Evolutionary conservation across 1,140 invertebrate genomes (phyloP).

Genomic region (Drosophila lacteicornis): DNA sequence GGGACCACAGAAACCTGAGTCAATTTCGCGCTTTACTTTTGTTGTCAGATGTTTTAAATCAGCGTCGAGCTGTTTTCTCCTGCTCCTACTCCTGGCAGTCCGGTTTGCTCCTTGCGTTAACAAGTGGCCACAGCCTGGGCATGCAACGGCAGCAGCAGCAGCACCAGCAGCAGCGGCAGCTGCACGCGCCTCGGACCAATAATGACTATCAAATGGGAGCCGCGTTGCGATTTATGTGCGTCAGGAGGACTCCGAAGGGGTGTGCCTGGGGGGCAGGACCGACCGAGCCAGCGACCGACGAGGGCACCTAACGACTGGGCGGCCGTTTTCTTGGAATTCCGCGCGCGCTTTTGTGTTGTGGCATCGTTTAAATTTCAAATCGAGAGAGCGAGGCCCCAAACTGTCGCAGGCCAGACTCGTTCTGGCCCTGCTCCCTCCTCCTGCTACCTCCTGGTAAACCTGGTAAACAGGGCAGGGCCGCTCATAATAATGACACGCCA

Average conservation of each 20-base stretch:
- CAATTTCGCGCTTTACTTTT: constrained; percentile 83
- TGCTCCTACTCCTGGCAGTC: constrained; percentile 53
- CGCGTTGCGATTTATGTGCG: constrained; percentile 79
- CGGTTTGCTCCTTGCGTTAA: constrained; percentile 81
- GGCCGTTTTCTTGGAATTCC: constrained; percentile 77
- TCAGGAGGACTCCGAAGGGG: constrained; percentile 36
- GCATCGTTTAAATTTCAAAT: constrained; percentile 81
- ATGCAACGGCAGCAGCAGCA: constrained; percentile 6
- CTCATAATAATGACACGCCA: constrained; percentile 82
- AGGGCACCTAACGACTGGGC: constrained; percentile 59
- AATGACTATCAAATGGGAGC: constrained; percentile 81
- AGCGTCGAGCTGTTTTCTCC: constrained; percentile 59
- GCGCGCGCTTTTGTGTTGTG: constrained; percentile 67
- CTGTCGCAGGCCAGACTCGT: constrained; percentile 73
- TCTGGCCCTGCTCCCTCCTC: constrained; percentile 4
- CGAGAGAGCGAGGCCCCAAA: constrained; percentile 55
- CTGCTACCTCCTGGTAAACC: neutral
- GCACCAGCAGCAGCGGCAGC: constrained; percentile 41
- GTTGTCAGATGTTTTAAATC: constrained; percentile 83
- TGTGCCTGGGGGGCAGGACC: constrained; percentile 6
- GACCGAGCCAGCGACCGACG: constrained; percentile 1
- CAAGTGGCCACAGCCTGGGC: constrained; percentile 60
- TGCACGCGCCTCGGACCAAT: constrained; percentile 75
- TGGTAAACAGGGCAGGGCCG: constrained; percentile 41
- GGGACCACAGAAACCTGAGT: constrained; percentile 68